Evolutionary conservation across 2,888 invertebrate species (phyloP), one percentile per base, ranked within the genome.

Genomic region (Hydropsyche betteni): DNA sequence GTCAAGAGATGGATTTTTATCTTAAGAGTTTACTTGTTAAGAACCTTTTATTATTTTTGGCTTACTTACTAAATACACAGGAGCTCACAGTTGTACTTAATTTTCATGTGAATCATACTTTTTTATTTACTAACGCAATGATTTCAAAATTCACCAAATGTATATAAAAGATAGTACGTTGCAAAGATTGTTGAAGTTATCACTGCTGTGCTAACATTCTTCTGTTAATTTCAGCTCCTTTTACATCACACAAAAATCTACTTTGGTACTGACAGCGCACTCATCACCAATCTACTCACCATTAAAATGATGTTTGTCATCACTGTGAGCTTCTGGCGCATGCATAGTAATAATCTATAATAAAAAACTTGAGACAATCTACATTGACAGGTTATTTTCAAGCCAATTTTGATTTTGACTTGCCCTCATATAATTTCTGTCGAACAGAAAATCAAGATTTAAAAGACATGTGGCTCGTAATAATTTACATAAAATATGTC

Each of bases 141-240:
- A 24, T 24, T 24, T 24, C 24, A 24, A 24, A 24, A 24, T 24
- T 24, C 24, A 24, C 24, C 1, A 24, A 24, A 24, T 24, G 2
- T 24, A 24, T 24, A 24, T 24, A 24, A 24, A 24, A 24, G 24
- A 24, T 24, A 24, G 24, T 24, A 24, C 24, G 24, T 24, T 24
- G 24, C 24, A 24, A 24, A 24, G 24, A 24, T 24, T 71, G 81
- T 81, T 36, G 81, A 84, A 1, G 83, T 84, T 79, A 82, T 82
- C 0, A 82, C 84, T 10, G 16, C 61, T 61, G 61, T 61, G 61
- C 33, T 61, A 61, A 61, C 61, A 16, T 61, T 61, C 61, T 61
- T 61, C 61, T 61, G 61, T 61, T 61, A 61, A 61, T 61, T 61
- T 61, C 61, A 61, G 61, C 61, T 61, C 10, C 33, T 61, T 61